Base-by-base conservation (phyloP, 2,797 vertebrate genomes). In the Myioborus melanocephalus region DNA sequence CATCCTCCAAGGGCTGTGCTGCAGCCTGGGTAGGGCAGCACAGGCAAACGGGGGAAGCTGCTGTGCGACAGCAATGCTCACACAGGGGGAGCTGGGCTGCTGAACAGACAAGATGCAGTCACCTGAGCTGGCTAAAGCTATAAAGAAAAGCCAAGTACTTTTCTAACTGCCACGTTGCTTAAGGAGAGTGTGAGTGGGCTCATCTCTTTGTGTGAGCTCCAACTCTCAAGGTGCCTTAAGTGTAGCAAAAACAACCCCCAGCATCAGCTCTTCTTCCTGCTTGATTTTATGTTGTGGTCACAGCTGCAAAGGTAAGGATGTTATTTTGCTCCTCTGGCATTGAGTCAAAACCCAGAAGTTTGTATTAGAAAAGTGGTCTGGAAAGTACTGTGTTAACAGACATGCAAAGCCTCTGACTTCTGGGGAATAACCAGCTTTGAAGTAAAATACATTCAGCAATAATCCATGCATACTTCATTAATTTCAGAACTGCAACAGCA, bases 391-490 rank as follows among this genome's bases (percentile, higher is more conserved):
- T 60, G 57, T 61, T 64, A 93, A 83, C 39, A 86, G 76, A 71
- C 56, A 44, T 43, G 55, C 76, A 88, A 95, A 91, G 72, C 83
- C 80, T 81, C 52, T 65, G 83, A 95, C 79, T 95, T 91, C 89
- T 83, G 65, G 89, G 69, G 87, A 92, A 93, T 92, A 93, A 93
- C 83, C 43, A 66, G 82, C 94, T 94, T 93, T 95, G 76, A 96
- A 92, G 82, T 92, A 43, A 92, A 95, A 94, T 59, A 90, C 1
- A 3, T 57, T 76, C 87, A 86, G 50, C 61, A 92, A 65, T 87
- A 94, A 96, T 93, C 75, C 84, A 65, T 43, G 72, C 76, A 85
- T 60, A 23, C 68, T 90, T 91, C 87, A 90, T 90, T 94, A 92
- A 85, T 56, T 95, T 93, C 92, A 91, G 60, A 84, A 82, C 39